A percentile compares a stretch with the other conserved stretches of the same genome.
Evolutionary conservation across 2,888 invertebrate genomes (phyloP).

Genomic region (Agonopterix subpropinquella): DNA sequence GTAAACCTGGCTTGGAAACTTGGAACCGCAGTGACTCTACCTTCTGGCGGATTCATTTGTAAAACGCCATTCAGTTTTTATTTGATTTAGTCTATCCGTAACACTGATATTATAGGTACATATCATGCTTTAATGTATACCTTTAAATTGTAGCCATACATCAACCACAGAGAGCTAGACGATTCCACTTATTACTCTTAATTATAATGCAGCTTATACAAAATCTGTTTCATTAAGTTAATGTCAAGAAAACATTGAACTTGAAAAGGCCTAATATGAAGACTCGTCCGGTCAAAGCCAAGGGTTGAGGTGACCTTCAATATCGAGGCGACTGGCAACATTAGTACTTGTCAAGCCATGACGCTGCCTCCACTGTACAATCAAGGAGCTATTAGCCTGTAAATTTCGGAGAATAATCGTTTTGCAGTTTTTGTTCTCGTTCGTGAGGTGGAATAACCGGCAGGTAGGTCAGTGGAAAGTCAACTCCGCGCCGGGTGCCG

Average conservation of each 20-base stretch:
- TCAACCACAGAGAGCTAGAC: background rate
- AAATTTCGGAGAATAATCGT: constrained; percentile 37
- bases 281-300: constrained; percentile 18
- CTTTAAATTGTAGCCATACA: too few relatives aligned
- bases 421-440: constrained; percentile 53
- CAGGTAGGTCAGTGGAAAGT: constrained; percentile 64
- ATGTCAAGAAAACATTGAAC: constrained; percentile 10
- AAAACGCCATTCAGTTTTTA: background rate
- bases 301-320: constrained; percentile 34
- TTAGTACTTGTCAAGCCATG: constrained; percentile 32
- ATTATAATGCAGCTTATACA: too few relatives aligned
- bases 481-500: constrained; percentile 35
- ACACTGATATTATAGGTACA: too few relatives aligned
- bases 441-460: constrained; percentile 58
- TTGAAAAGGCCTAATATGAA: constrained; percentile 12
- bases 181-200: background rate
- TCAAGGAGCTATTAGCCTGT: constrained; percentile 29
- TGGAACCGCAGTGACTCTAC: constrained; percentile 3
- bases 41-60: constrained; percentile 10
- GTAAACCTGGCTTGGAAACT: constrained; percentile 14
- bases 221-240: too few relatives aligned
- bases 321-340: constrained; percentile 18
- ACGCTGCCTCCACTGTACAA: constrained; percentile 19
- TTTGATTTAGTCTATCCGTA: background rate
- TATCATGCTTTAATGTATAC: too few relatives aligned